Evolutionary conservation across 2,888 invertebrate genomes (phyloP).

Genomic region (Cheilosia scutellata): DNA sequence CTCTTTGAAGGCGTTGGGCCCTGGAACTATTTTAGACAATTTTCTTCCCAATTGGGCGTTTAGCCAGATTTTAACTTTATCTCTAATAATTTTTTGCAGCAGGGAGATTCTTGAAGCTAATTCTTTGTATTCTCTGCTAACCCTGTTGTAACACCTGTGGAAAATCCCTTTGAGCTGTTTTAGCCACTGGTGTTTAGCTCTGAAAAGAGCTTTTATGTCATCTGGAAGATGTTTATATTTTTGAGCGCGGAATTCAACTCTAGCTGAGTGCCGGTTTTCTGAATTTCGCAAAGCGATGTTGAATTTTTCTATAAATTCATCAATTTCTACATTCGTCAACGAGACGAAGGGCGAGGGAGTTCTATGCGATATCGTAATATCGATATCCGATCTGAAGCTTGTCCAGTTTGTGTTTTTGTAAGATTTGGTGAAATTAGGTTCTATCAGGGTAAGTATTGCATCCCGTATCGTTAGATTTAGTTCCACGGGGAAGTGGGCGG

Average conservation of each 20-base stretch:
- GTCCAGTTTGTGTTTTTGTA: not conserved
- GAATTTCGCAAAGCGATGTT: too few species aligned
- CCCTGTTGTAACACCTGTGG: not conserved
- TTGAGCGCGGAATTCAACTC: not conserved
- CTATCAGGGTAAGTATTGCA: not conserved
- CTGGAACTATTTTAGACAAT: not conserved
- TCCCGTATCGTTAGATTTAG: too few species aligned
- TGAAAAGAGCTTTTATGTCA: conserved; percentile 1
- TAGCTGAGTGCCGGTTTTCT: not conserved
- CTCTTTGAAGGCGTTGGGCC: not conserved
- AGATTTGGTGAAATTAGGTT: not conserved
- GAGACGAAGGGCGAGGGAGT: not conserved
- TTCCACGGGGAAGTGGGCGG: too few species aligned
- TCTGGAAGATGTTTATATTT: not conserved
- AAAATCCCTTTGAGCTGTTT: too few species aligned
- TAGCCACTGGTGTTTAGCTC: not conserved
- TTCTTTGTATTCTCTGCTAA: not conserved
- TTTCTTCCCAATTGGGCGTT: not conserved
- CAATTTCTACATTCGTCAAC: not conserved
- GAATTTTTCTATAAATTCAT: not conserved
- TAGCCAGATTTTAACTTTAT: not conserved
- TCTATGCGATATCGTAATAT: not conserved
- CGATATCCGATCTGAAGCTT: not conserved
- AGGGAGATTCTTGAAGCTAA: not conserved
- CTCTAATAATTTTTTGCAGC: not conserved